Percentiles rank a stretch among this genome's conserved stretches.
Evolutionary conservation across 1,140 invertebrate species (phyloP).

Genomic region (Drosophila pseudoobscura): DNA sequence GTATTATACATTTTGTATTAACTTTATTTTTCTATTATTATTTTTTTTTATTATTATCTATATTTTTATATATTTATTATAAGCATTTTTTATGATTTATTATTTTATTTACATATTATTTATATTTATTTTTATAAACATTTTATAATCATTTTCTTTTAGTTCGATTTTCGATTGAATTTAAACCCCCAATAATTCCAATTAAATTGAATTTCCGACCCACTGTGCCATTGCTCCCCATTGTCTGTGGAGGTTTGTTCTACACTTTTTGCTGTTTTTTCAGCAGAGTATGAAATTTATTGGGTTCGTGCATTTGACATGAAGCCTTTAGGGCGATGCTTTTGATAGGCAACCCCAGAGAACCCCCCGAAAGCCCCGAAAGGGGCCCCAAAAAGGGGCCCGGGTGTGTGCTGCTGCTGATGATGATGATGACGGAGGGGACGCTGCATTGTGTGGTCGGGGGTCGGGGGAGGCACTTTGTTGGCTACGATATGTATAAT

Average conservation of each 20-base stretch:
- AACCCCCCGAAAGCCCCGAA: constrained; percentile 5
- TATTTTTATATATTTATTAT: too few relatives aligned
- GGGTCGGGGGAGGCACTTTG: constrained; percentile 22
- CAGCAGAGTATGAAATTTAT: constrained; percentile 65
- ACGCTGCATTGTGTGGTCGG: constrained; percentile 6
- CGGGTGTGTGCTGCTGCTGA: constrained; percentile 33
- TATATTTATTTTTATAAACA: too few relatives aligned
- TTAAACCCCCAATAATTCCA: too few relatives aligned
- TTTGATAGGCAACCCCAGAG: constrained; percentile 53
- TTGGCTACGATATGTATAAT: constrained; percentile 5
- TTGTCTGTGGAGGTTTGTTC: constrained; percentile 46
- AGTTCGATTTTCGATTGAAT: too few relatives aligned
- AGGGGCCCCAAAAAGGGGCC: not conserved
- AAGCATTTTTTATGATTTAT: too few relatives aligned
- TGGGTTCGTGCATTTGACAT: constrained; percentile 74
- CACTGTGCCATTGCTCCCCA: constrained; percentile 35
- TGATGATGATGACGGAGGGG: constrained; percentile 13
- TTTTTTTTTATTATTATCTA: too few relatives aligned
- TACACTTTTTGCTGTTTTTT: constrained; percentile 11
- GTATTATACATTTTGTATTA: too few relatives aligned
- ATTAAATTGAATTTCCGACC: not conserved
- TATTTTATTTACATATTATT: too few relatives aligned
- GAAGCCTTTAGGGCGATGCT: constrained; percentile 67
- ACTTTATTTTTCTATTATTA: not conserved
- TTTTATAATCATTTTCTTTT: too few relatives aligned